Percentiles rank a stretch among this genome's conserved stretches.
These are phyloP conservation scores for Scylla paramamosain DNA, from an alignment of 1,140 invertebrate species.

Conservation along the genomic window DNA sequence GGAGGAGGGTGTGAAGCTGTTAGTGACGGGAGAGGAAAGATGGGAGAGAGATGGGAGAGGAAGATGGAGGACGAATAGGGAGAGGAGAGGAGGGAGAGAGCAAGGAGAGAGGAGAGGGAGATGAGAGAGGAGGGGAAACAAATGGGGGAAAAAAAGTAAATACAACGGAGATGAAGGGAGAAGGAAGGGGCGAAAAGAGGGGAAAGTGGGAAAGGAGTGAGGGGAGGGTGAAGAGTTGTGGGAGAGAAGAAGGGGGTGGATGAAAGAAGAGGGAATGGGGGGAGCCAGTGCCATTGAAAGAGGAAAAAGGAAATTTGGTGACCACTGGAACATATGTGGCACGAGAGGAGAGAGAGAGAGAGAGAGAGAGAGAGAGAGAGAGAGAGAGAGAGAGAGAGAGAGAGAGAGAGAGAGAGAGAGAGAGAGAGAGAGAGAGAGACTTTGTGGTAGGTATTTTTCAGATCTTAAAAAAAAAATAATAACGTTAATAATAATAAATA, in stretches of 20 bases:
- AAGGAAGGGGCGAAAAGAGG: no score
- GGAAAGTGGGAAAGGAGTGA: no score
- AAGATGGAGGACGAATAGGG: background rate
- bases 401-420: background rate
- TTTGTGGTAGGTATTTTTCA: background rate
- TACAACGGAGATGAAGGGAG: no score
- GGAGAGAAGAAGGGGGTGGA: background rate
- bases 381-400: conserved; percentile 30
- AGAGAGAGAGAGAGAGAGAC: background rate
- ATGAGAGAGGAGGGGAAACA: no score
- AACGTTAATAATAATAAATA: no score
- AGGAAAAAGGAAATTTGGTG: background rate
- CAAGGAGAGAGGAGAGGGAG: conserved; percentile 25
- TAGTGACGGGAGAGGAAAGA: background rate
- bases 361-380: conserved; percentile 34
- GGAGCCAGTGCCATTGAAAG: background rate
- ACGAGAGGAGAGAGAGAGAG: background rate
- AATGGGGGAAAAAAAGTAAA: no score
- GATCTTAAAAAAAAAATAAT: no score
- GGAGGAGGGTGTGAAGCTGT: background rate
- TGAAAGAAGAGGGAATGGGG: conserved; percentile 25
- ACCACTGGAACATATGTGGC: background rate
- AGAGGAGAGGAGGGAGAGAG: background rate
- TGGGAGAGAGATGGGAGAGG: background rate
- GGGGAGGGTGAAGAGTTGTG: background rate